Evolutionary conservation across 2,888 invertebrate genomes (phyloP).

Genomic region (Sminthurinus aureus): DNA sequence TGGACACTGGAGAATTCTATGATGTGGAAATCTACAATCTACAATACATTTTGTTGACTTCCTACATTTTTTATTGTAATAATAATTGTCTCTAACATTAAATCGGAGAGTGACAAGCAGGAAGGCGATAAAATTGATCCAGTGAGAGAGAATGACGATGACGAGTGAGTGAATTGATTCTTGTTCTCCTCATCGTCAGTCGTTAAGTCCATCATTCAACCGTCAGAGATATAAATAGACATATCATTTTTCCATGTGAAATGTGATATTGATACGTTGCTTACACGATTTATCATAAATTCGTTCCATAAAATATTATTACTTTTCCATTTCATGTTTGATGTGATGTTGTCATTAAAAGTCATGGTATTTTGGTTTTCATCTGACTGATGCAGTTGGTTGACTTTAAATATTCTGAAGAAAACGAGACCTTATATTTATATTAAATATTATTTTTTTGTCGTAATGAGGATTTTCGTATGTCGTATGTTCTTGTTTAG

Average conservation of each 20-base stretch:
- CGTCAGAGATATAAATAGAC: slow-evolving; percentile 21
- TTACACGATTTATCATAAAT: background rate
- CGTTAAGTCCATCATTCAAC: background rate
- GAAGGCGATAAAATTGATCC: slow-evolving; percentile 24
- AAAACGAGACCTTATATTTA: no score
- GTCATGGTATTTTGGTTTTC: no score
- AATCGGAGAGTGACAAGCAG: background rate
- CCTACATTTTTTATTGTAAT: no score
- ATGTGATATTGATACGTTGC: slow-evolving; percentile 21
- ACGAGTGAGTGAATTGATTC: background rate
- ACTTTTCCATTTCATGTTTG: background rate
- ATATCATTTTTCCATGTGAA: background rate
- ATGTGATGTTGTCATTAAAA: background rate
- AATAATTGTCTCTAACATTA: background rate
- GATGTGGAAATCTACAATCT: no score
- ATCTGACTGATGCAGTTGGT: no score
- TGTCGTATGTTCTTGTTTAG: no score
- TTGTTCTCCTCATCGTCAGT: slow-evolving; percentile 20
- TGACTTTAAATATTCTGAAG: no score
- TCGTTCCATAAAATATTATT: background rate
- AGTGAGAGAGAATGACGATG: background rate
- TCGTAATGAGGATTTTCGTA: no score
- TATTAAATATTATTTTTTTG: no score
- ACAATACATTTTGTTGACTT: no score
- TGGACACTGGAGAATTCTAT: no score